Percentiles rank a stretch among this genome's conserved stretches.
Evolutionary conservation across 2,113 vertebrate genomes (phyloP).

Genomic region (Tenrec ecaudatus): DNA sequence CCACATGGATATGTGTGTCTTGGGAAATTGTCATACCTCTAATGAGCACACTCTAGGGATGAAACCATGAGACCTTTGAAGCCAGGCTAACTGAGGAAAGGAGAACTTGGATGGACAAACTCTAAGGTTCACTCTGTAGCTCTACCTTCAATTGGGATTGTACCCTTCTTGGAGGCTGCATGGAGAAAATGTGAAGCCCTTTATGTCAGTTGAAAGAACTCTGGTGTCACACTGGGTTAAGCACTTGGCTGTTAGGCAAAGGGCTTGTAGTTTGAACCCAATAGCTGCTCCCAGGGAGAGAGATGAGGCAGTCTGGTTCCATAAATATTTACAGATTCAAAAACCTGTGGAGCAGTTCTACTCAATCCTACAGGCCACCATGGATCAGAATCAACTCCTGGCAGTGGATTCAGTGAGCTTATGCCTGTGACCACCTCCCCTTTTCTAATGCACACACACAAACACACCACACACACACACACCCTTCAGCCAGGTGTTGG

Average conservation of each 20-base stretch:
- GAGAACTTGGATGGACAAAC: neutral
- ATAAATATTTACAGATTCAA: no score
- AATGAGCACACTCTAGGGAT: neutral
- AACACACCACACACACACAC: no score
- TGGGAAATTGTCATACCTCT: neutral
- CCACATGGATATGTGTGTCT: neutral
- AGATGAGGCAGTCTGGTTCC: no score
- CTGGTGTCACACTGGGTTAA: no score
- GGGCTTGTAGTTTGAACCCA: no score
- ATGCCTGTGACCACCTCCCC: no score
- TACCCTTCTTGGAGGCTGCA: neutral
- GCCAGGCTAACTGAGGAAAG: neutral
- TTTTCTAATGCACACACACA: neutral
- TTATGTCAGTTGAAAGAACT: neutral
- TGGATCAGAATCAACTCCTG: no score
- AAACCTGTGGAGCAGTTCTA: no score
- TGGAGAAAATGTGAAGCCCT: neutral
- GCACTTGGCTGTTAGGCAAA: no score
- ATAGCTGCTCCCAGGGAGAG: no score
- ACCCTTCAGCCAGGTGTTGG: neutral
- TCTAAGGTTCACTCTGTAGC: slow-evolving; percentile 6
- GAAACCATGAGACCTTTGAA: neutral
- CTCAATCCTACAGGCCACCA: no score
- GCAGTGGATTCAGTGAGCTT: no score
- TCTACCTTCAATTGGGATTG: neutral